Evolutionary conservation across 2,113 vertebrate genomes (phyloP), one percentile per base, ranked within the genome.

Genomic region (Brevimyrus niger): DNA sequence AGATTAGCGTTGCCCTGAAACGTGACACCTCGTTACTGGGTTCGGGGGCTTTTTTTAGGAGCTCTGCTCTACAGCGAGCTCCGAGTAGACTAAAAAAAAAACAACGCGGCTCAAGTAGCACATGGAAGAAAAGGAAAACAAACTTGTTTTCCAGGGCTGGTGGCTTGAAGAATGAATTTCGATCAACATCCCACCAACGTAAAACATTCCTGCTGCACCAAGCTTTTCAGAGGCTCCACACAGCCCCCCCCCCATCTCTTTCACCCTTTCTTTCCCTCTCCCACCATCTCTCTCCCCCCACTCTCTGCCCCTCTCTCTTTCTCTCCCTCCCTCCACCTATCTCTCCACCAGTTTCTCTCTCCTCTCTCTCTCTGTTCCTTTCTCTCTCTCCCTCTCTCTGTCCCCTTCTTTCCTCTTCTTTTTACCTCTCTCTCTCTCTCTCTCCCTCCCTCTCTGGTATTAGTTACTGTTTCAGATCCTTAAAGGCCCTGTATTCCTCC

Each of bases 401-500:
- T 55, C 31, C 17, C n/a, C 55, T 8, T 17, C 53, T 55, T 3
- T 58, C 55, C 21, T 21, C 21, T 23, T 58, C 55, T 8, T 10
- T 58, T 21, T 23, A 23, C 21, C n/a, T 10, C 61, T 23, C 61
- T 10, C 27, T 35, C n/a, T 31, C 65, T 35, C 65, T 73, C 65
- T 5, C 65, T 35, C 65, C 27, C 65, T n/a, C 65, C 65, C 65
- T n/a, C 73, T 69, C 61, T 44, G 82, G 82, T 84, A 46, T 46
- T 84, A 47, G 42, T 46, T 47, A 84, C 31, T 80, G 73, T 80
- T 84, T 84, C 82, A 87, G 55, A 84, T 89, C 47, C 84, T 58
- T 82, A 17, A 27, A 51, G 48, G 42, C 82, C 38, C 44, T 80
- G 47, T 13, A 44, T 31, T 47, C n/a, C 42, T 46, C 87, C 73